Evolutionary conservation across 1,140 invertebrate species (phyloP), one percentile per base, ranked within the genome.

Genomic region (Ceratina japonica): DNA sequence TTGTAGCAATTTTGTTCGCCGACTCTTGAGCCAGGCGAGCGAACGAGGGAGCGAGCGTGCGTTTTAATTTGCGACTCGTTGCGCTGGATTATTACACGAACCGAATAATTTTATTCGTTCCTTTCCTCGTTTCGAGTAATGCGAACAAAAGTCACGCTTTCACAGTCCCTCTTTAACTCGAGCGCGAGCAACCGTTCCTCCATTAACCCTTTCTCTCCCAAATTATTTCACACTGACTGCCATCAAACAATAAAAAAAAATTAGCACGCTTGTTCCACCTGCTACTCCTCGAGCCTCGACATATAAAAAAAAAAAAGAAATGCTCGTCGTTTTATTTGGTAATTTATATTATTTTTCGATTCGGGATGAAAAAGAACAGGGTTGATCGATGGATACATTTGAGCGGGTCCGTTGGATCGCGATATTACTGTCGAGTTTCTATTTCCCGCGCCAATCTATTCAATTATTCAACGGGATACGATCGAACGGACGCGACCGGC

Each of bases 91-190:
- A 74, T 79, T 79, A 79, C 71, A 52, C 77, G 52, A 66, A 73
- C 62, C 77, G 71, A 79, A 74, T 79, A 79, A 79, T 79, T 79
- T 79, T 73, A 73, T 66, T 83, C 76, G 66, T 59, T 84, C 79
- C 83, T 69, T 84, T 84, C 77, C 83, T 84, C 73, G 63, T 84
- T 84, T 73, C 63, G 61, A 54, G 78, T 84, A 84, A 84, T 81
- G 83, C 83, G 83, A 84, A 84, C 83, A 84, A 84, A 84, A 84
- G 83, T 84, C 83, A 84, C 83, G 83, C 83, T 84, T 84, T 84
- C 83, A 84, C 82, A 74, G 72, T 61, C 73, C 64, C 78, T 75
- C 56, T 78, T 84, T 80, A 80, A 84, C 72, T 75, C 74, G 58
- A 44, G 37, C 66, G 52, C 64, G 31, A 51, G 58, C 51, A 44